Evolutionary conservation across 2,888 invertebrate genomes (phyloP).

Genomic region (Agrenia bidenticulata): DNA sequence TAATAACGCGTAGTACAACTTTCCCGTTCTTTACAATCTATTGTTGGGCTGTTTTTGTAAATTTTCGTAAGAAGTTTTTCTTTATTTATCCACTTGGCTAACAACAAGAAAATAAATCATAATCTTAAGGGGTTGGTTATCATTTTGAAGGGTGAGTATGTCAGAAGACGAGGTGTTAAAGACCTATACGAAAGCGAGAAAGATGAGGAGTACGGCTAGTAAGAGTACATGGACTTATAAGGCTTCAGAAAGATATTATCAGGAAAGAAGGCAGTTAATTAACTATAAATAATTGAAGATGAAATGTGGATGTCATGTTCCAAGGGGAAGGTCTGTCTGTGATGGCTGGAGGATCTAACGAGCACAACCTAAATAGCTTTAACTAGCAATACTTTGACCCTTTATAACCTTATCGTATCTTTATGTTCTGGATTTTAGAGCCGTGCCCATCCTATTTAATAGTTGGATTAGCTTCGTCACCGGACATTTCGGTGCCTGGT

Average conservation of each 20-base stretch:
- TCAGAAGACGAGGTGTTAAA: constrained; percentile 16
- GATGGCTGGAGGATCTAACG: no score
- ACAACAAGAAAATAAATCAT: constrained; percentile 2
- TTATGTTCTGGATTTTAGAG: neutral
- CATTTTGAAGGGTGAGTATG: constrained; percentile 1
- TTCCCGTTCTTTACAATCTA: neutral
- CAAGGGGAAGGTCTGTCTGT: neutral
- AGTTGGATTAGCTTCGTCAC: no score
- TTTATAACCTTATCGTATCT: neutral
- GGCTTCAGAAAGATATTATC: constrained; percentile 12
- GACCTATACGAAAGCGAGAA: constrained; percentile 17
- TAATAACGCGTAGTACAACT: neutral
- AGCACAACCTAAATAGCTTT: no score
- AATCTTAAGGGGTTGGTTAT: constrained; percentile 7
- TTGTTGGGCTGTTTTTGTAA: constrained; percentile 2
- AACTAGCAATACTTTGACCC: neutral
- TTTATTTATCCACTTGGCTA: neutral
- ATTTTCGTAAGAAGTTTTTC: neutral
- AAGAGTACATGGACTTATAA: neutral
- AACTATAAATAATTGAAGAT: constrained; percentile 19
- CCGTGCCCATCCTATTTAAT: no score
- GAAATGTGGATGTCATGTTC: constrained; percentile 11
- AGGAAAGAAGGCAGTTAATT: constrained; percentile 15
- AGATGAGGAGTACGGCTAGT: neutral
- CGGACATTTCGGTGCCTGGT: no score